phyloP scores from a whole-genome alignment of 1,140 invertebrate genomes.

The Papilio glaucus region DNA sequence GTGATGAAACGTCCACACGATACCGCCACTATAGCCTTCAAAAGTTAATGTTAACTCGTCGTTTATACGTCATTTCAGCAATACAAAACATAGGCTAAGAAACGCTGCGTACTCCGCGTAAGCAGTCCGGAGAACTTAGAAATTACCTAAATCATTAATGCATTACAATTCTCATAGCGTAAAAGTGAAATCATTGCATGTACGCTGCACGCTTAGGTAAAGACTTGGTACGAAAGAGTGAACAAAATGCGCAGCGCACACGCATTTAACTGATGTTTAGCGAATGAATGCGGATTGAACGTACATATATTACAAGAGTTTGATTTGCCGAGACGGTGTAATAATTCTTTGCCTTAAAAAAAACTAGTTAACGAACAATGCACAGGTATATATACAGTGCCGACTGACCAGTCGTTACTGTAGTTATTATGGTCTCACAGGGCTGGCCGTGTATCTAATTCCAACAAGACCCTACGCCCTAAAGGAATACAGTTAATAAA shows the following conservation, averaged over 20 bases:
- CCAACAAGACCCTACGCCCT: no score
- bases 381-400: no score
- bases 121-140: not conserved
- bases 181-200: slow-evolving; percentile 27
- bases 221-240: slow-evolving; percentile 4
- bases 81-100: not conserved
- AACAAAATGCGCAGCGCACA: slow-evolving; percentile 6
- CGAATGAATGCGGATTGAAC: not conserved
- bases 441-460: no score
- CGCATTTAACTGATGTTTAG: slow-evolving; percentile 9
- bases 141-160: slow-evolving; percentile 28
- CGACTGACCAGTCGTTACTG: no score
- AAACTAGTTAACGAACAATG: no score
- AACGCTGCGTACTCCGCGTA: not conserved
- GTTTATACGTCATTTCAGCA: not conserved
- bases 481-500: no score
- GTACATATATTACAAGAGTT: not conserved
- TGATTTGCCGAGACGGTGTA: not conserved
- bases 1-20: no score
- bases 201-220: slow-evolving; percentile 11
- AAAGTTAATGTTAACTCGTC: no score
- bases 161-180: slow-evolving; percentile 22
- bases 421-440: no score
- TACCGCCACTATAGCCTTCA: no score
- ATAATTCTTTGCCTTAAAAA: not conserved